Percentiles rank a stretch among this genome's conserved stretches.
Evolutionary conservation across 1,140 invertebrate species (phyloP).

Genomic region (Tetragonula clypearis): DNA sequence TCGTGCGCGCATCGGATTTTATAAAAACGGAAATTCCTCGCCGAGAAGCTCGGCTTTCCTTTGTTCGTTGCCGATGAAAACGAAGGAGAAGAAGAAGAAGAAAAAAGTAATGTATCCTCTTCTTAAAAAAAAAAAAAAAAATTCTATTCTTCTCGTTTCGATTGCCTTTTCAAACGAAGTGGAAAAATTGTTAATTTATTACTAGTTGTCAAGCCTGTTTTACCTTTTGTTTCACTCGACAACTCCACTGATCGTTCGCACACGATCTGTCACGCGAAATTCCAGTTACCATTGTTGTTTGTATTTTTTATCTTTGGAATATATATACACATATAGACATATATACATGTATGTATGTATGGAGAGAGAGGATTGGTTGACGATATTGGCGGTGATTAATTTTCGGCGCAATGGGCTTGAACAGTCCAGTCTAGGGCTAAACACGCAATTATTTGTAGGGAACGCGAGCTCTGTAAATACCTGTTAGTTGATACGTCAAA

Average conservation of each 20-base stretch:
- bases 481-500: constrained; percentile 16
- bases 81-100: too few species aligned
- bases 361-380: neutral
- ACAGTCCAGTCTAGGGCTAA: neutral
- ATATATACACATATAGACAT: neutral
- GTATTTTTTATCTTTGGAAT: neutral
- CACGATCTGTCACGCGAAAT: too few species aligned
- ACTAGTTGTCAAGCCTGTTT: too few species aligned
- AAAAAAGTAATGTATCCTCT: too few species aligned
- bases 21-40: neutral
- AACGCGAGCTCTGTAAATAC: constrained; percentile 7
- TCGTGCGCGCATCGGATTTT: neutral
- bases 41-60: neutral
- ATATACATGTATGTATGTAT: too few species aligned
- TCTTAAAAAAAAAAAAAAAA: too few species aligned
- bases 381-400: constrained; percentile 1
- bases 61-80: too few species aligned
- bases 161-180: too few species aligned
- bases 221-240: too few species aligned
- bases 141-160: too few species aligned
- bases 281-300: neutral
- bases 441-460: constrained; percentile 28
- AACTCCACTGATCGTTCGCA: too few species aligned
- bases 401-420: neutral
- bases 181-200: too few species aligned